A percentile compares a stretch with the other conserved stretches of the same genome.
These are phyloP conservation scores for Ommatoiulus sabulosus DNA, from an alignment of 2,888 invertebrate genomes.

Conservation along the genomic window DNA sequence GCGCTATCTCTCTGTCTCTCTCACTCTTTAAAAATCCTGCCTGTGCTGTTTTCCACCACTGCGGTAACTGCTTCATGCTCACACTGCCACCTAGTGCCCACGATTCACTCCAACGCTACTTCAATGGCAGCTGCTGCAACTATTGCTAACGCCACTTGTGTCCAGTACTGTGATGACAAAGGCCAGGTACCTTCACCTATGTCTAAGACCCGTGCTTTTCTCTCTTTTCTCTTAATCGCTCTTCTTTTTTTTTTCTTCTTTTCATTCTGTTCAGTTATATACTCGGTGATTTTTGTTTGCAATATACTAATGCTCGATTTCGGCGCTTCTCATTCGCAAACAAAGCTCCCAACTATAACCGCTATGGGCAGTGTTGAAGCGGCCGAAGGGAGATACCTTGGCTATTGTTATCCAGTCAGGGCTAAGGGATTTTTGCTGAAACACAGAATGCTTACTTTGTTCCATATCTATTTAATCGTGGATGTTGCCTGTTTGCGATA, in stretches of 20 bases:
- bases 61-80: constrained; percentile 51
- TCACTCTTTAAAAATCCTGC: constrained; percentile 45
- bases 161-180: constrained; percentile 68
- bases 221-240: constrained; percentile 6
- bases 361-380: neutral
- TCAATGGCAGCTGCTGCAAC: constrained; percentile 61
- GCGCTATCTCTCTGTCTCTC: constrained; percentile 53
- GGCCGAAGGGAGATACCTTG: neutral
- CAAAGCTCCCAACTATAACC: neutral
- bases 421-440: neutral
- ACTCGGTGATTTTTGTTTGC: neutral
- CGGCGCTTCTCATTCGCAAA: neutral
- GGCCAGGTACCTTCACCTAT: constrained; percentile 66
- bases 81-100: constrained; percentile 59
- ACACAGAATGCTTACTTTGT: too few relatives aligned
- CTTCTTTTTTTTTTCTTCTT: constrained; percentile 50
- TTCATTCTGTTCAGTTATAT: neutral
- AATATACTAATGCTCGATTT: neutral
- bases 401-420: neutral
- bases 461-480: neutral
- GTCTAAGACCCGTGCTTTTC: constrained; percentile 51
- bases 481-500: neutral
- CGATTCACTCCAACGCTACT: constrained; percentile 61
- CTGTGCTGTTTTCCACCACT: constrained; percentile 68
- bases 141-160: constrained; percentile 66